A percentile compares a stretch with the other conserved stretches of the same genome.
phyloP scores from a whole-genome alignment of 2,888 invertebrate genomes.

The Psococerastis gibbosa region DNA sequence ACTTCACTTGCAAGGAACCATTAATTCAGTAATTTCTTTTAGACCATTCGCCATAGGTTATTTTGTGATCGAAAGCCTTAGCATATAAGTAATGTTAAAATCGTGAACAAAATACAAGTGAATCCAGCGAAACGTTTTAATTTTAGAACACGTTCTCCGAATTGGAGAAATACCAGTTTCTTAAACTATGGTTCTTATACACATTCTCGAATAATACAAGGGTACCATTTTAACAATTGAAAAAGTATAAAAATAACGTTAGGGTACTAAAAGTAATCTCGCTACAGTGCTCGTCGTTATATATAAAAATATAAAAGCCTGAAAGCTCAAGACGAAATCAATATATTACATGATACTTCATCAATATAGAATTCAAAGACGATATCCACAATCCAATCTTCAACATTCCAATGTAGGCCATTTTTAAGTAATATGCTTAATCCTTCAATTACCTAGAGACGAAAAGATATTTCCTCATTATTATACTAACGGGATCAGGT shows the following conservation, averaged over 20 bases:
- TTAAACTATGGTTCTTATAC: background rate
- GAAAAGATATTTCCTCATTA: background rate
- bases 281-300: background rate
- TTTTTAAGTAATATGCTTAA: no score
- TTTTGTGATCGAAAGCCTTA: no score
- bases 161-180: background rate
- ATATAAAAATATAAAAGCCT: slow-evolving; percentile 10
- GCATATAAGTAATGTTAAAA: no score
- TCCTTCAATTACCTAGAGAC: no score
- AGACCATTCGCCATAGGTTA: no score
- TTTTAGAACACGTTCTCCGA: background rate
- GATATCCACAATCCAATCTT: background rate
- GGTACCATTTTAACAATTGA: background rate
- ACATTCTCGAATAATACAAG: background rate
- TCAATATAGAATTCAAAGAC: background rate
- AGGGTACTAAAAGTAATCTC: slow-evolving; percentile 6
- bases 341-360: slow-evolving; percentile 5
- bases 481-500: background rate
- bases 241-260: slow-evolving; percentile 11
- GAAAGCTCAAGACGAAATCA: slow-evolving; percentile 9
- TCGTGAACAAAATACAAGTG: background rate
- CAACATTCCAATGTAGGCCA: background rate
- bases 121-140: background rate
- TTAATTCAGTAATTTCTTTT: no score
- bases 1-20: no score